Evolutionary conservation across 2,888 invertebrate species (phyloP).

Genomic region (Chalcis sispes): DNA sequence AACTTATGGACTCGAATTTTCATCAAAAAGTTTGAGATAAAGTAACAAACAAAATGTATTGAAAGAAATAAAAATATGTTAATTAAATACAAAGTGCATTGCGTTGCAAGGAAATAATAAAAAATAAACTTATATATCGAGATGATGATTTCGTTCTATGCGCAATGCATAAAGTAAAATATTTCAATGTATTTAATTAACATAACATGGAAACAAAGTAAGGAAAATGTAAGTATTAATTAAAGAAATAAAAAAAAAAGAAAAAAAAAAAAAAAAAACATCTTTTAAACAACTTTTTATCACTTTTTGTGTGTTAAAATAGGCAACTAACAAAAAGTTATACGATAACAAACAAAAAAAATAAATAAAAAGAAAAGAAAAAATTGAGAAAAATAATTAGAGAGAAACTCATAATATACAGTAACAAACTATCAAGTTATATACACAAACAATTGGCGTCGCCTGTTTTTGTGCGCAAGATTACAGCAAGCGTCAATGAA

Average conservation of each 20-base stretch:
- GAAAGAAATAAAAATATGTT: not conserved
- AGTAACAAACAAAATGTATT: not conserved
- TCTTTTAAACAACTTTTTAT: too few species aligned
- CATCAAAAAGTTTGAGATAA: not conserved
- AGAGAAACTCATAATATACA: not conserved
- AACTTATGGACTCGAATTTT: slow-evolving; percentile 6
- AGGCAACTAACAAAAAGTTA: too few species aligned
- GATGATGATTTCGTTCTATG: not conserved
- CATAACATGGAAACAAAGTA: slow-evolving; percentile 4
- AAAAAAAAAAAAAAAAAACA: too few species aligned
- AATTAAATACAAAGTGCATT: slow-evolving; percentile 4
- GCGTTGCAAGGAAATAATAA: not conserved
- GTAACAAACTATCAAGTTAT: not conserved
- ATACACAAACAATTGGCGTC: not conserved
- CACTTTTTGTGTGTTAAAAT: too few species aligned
- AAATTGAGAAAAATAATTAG: too few species aligned
- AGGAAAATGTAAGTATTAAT: not conserved
- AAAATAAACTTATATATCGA: not conserved
- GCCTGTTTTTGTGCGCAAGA: slow-evolving; percentile 9
- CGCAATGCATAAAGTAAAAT: too few species aligned
- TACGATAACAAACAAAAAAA: too few species aligned
- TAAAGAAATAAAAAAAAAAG: too few species aligned
- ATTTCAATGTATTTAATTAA: slow-evolving; percentile 27
- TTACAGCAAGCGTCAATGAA: not conserved
- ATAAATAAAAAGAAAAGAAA: too few species aligned